Base-by-base conservation (phyloP, 2,797 vertebrate species). In the Borostomias antarcticus region DNA sequence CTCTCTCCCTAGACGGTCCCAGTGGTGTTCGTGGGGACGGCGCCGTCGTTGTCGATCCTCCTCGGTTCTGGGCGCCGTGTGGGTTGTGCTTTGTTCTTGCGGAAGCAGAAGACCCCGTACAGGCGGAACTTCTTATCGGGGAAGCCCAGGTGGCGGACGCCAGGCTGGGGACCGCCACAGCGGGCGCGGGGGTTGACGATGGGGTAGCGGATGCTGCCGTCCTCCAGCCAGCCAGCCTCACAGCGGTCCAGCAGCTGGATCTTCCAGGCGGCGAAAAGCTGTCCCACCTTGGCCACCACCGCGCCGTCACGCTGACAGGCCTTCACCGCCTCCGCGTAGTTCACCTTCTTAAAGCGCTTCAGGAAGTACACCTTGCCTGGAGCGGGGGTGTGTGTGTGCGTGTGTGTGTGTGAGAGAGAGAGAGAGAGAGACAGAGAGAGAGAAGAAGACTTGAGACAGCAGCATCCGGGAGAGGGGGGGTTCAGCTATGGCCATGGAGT, bases 241-340 rank as follows among this genome's bases (percentile, higher is more conserved):
- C 97, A 98, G 65, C 94, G 94, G 75, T 98, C 96, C 88, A 98
- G 80, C 9, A 98, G 92, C 80, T 98, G 95, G 66, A 96, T 86
- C 85, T 95, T 97, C 97, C 96, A 98, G 0, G 95, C 96, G 0
- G 96, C 95, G 0, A 97, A 98, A 0, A 98, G 92, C 79, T 99
- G 96, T 2, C 97, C 96, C 67, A 96, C 95, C 80, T 96, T 97
- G 82, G 97, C 97, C 73, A 94, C 86, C 0, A 53, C 33, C 0
- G 95, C 93, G 0, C 92, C 91, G 2, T 94, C 95, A 26, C 89
- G 91, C 35, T 93, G 79, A 68, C 96, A 98, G 0, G 94, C 95
- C 70, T 95, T 95, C 50, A 82, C 71, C 0, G 96, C 96, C 82
- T 95, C 96, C 0, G 75, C 56, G 64, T 95, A 96, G 89, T 94